These are phyloP conservation scores for Agapetus fuscipes DNA, from an alignment of 2,888 invertebrate genomes.

Conservation along the genomic window DNA sequence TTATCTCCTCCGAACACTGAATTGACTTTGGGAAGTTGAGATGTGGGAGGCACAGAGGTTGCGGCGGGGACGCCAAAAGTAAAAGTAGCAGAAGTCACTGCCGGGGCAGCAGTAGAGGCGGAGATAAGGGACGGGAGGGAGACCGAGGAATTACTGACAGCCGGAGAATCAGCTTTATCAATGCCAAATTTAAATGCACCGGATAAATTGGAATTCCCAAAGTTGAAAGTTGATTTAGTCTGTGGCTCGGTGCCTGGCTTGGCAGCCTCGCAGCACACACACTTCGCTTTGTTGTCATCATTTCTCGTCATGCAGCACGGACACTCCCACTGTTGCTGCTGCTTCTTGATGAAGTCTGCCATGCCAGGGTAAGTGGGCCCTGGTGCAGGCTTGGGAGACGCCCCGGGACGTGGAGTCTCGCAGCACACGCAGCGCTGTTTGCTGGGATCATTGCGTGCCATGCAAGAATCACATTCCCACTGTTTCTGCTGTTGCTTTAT, in stretches of 20 bases:
- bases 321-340: constrained; percentile 48
- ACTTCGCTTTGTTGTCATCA: constrained; percentile 34
- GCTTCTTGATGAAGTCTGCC: constrained; percentile 21
- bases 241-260: constrained; percentile 32
- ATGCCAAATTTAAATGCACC: constrained; percentile 41
- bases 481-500: constrained; percentile 23
- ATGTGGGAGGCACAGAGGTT: too few species aligned
- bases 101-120: too few species aligned
- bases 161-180: constrained; percentile 28
- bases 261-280: constrained; percentile 48
- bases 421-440: constrained; percentile 45
- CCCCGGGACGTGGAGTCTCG: constrained; percentile 32
- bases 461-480: constrained; percentile 59
- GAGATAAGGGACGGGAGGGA: too few species aligned
- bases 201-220: constrained; percentile 22
- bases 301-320: constrained; percentile 52
- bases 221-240: constrained; percentile 22
- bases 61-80: constrained; percentile 25
- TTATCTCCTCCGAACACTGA: too few species aligned
- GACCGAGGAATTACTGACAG: too few species aligned
- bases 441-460: constrained; percentile 46
- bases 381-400: constrained; percentile 3
- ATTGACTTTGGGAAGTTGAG: too few species aligned
- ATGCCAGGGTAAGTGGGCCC: constrained; percentile 9
- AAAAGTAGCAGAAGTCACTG: constrained; percentile 20